These are phyloP conservation scores for Atlantisia rogersi DNA, from an alignment of 2,113 vertebrate genomes.

Conservation along the genomic window DNA sequence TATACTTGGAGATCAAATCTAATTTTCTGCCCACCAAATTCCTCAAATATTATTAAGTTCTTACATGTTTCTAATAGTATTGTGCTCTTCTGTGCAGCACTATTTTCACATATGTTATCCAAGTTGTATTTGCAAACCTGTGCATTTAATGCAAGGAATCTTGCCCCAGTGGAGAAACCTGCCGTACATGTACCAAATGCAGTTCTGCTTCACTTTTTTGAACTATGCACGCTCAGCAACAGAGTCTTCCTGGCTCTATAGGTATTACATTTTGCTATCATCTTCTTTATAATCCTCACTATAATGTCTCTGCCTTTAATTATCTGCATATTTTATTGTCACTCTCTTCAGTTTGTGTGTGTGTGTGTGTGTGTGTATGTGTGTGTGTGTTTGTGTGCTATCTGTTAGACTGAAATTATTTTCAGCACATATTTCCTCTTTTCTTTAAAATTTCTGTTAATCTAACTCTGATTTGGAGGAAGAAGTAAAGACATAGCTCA, in stretches of 20 bases:
- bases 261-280: not conserved
- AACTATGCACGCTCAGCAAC: not conserved
- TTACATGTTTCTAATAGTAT: not conserved
- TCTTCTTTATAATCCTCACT: not conserved
- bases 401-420: not conserved
- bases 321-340: not conserved
- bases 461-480: not conserved
- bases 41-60: not conserved
- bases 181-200: fast-evolving
- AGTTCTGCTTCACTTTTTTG: not conserved
- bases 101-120: not conserved
- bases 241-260: not conserved
- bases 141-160: not conserved
- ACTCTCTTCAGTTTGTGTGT: not conserved
- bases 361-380: not conserved
- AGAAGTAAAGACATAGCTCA: not conserved
- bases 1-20: not conserved
- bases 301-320: not conserved
- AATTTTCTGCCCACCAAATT: not conserved
- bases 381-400: too few relatives aligned
- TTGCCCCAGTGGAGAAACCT: not conserved
- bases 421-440: not conserved
- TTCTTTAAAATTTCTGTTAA: not conserved
- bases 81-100: not conserved
- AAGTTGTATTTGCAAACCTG: not conserved